A percentile compares a stretch with the other conserved stretches of the same genome.
Evolutionary conservation across 1,140 invertebrate species (phyloP).

Genomic region (Neodiprion virginianus): DNA sequence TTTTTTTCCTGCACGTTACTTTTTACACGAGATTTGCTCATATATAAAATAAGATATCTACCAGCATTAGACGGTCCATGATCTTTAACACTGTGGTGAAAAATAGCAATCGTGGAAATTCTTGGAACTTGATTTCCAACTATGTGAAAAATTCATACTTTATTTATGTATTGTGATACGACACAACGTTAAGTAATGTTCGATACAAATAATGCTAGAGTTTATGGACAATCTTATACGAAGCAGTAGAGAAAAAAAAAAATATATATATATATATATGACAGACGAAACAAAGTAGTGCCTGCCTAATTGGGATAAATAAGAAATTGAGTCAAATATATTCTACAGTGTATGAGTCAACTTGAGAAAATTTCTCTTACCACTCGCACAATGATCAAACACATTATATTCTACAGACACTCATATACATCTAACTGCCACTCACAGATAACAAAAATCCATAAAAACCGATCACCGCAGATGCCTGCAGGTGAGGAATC

Average conservation of each 20-base stretch:
- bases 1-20: slow-evolving; percentile 29
- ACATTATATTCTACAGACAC: slow-evolving; percentile 10
- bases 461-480: slow-evolving; percentile 6
- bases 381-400: slow-evolving; percentile 11
- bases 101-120: too few species aligned
- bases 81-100: slow-evolving; percentile 27
- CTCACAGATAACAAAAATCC: not conserved
- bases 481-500: not conserved
- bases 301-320: not conserved
- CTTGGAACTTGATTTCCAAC: not conserved
- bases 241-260: not conserved
- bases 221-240: not conserved
- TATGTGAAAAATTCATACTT: not conserved
- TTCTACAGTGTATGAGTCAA: not conserved
- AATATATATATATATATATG: not conserved
- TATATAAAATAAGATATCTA: too few species aligned
- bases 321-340: not conserved
- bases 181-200: not conserved
- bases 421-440: not conserved
- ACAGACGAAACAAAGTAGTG: not conserved
- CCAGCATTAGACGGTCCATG: slow-evolving; percentile 57
- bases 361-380: not conserved
- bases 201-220: not conserved
- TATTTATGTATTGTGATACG: not conserved
- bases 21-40: not conserved